Evolutionary conservation across 2,113 vertebrate genomes (phyloP).

Genomic region (Ptilonorhynchus violaceus): DNA sequence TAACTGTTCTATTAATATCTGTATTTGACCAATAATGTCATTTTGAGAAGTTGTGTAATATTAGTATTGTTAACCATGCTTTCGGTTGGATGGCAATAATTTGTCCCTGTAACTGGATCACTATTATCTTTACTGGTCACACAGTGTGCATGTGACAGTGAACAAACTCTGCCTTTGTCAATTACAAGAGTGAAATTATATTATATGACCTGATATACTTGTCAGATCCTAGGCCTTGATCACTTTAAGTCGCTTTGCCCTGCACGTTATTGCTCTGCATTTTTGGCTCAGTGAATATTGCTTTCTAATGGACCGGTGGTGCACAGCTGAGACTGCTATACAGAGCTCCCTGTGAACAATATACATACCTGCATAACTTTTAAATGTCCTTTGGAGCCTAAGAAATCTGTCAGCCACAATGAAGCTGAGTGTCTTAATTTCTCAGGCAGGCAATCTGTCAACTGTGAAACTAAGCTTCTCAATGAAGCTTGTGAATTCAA

Average conservation of each 20-base stretch:
- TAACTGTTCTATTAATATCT: neutral
- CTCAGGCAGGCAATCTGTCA: neutral
- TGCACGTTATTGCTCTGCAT: neutral
- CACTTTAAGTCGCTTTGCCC: accelerated
- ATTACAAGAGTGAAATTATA: neutral
- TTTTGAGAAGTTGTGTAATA: neutral
- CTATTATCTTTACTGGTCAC: neutral
- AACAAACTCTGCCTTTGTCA: neutral
- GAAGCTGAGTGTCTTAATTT: neutral
- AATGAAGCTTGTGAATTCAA: neutral
- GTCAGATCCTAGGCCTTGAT: neutral
- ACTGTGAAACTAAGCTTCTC: neutral
- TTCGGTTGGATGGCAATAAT: neutral
- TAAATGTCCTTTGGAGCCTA: neutral
- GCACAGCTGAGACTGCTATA: neutral
- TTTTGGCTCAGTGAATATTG: neutral
- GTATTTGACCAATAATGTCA: neutral
- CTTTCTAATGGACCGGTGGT: neutral
- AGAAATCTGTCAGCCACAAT: neutral
- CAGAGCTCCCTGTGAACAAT: neutral
- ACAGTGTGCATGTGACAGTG: too few species aligned
- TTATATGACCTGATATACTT: neutral
- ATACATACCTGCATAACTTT: neutral
- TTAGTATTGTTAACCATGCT: neutral
- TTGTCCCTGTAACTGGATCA: neutral